Conservation (phyloP, 2,888 invertebrate genomes). For the Hirtodrosophila histrioides region DNA sequence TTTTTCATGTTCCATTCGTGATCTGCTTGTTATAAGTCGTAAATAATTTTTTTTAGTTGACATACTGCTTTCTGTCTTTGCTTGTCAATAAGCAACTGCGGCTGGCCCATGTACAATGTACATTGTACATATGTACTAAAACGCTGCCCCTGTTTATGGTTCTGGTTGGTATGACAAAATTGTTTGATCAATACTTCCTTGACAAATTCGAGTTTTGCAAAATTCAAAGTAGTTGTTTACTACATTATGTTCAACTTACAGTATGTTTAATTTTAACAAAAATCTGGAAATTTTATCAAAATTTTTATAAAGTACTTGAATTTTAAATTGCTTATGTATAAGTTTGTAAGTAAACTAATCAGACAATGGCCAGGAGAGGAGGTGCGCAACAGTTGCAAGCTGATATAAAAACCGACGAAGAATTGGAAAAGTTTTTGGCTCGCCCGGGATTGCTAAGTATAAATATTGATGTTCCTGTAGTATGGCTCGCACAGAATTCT, state of each 20-base stretch:
- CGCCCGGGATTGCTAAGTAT: constrained; percentile 91
- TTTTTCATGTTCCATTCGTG: too few relatives aligned
- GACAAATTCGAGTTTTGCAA: constrained; percentile 20
- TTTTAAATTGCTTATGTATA: constrained; percentile 23
- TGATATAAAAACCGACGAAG: constrained; percentile 93
- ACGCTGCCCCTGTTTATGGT: too few relatives aligned
- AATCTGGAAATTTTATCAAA: constrained; percentile 27
- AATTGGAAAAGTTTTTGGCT: constrained; percentile 91
- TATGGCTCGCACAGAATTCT: neutral
- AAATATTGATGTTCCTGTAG: neutral
- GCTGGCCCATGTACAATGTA: too few relatives aligned
- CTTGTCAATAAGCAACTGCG: too few relatives aligned
- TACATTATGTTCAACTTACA: constrained; percentile 7
- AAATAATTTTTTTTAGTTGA: too few relatives aligned
- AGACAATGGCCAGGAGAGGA: constrained; percentile 90
- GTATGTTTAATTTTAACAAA: constrained; percentile 17
- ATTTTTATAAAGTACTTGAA: constrained; percentile 12
- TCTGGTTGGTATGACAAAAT: neutral
- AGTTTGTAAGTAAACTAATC: neutral
- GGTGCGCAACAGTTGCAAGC: constrained; percentile 91
- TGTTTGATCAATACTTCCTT: constrained; percentile 60
- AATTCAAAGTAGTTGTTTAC: constrained; percentile 1
- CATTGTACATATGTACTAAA: too few relatives aligned
- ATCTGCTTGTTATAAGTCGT: too few relatives aligned
- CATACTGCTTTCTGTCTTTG: too few relatives aligned